A percentile compares a stretch with the other conserved stretches of the same genome.
Conservation (phyloP, 2,888 invertebrate genomes). For the Cephus nigrinus region DNA sequence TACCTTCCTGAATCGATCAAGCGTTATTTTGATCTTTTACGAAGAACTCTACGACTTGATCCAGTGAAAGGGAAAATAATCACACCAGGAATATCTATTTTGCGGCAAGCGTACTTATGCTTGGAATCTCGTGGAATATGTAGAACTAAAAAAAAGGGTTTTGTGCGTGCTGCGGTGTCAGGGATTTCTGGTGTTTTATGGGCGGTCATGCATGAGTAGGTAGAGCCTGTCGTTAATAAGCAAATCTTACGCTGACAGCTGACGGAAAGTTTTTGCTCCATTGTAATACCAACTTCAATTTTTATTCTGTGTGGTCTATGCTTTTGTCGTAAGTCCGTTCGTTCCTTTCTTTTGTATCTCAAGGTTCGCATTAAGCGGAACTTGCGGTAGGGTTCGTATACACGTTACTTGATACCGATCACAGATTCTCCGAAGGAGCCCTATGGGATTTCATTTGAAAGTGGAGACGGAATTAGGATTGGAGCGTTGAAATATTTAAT, state of each 20-base stretch:
- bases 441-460: not conserved
- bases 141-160: not conserved
- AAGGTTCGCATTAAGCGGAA: not conserved
- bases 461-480: not conserved
- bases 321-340: not conserved
- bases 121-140: not conserved
- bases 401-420: not conserved
- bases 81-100: not conserved
- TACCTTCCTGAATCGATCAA: not conserved
- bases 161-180: not conserved
- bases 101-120: not conserved
- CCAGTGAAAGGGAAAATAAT: not conserved
- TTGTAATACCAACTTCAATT: not conserved
- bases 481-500: not conserved
- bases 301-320: not conserved
- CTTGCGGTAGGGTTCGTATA: not conserved
- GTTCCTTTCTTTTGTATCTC: not conserved
- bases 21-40: not conserved
- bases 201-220: constrained; percentile 9
- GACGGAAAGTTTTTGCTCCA: not conserved
- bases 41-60: too few species aligned
- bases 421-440: not conserved
- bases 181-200: not conserved
- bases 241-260: constrained; percentile 5
- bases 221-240: constrained; percentile 14